These are phyloP conservation scores for Philopedon plagiatum DNA, from an alignment of 2,888 invertebrate genomes.

Conservation along the genomic window DNA sequence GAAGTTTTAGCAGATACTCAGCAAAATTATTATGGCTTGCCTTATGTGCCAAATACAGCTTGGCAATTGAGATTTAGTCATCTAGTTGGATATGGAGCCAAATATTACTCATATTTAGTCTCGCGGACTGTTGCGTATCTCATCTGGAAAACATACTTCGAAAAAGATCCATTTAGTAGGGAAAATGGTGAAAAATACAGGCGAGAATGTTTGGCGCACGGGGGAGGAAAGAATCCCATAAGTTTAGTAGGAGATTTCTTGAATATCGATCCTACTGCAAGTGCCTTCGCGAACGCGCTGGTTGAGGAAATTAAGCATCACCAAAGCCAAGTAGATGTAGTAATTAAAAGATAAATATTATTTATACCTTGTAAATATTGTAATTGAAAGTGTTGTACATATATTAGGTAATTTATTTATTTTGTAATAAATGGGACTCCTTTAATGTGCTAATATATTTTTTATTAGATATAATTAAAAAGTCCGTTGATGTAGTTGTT, in stretches of 20 bases:
- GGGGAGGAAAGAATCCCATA: conserved; percentile 89
- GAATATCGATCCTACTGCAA: conserved; percentile 81
- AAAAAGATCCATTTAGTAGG: conserved; percentile 82
- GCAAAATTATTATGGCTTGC: conserved; percentile 86
- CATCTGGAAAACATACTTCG: conserved; percentile 93
- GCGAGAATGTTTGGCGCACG: conserved; percentile 84
- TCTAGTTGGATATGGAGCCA: conserved; percentile 97
- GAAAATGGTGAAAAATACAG: conserved; percentile 85
- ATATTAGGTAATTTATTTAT: conserved; percentile 22
- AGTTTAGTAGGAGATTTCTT: conserved; percentile 85
- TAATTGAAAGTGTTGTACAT: too few relatives aligned
- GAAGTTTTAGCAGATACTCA: conserved; percentile 84
- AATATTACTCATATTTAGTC: conserved; percentile 97
- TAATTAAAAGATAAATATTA: conserved; percentile 43
- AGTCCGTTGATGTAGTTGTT: too few relatives aligned
- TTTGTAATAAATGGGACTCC: background rate
- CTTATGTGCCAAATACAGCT: conserved; percentile 91
- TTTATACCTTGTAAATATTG: conserved; percentile 2
- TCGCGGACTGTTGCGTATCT: conserved; percentile 93
- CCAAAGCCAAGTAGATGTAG: conserved; percentile 58
- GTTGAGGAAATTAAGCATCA: conserved; percentile 79
- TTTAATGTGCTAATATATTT: too few relatives aligned
- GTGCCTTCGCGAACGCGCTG: conserved; percentile 84
- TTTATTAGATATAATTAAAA: too few relatives aligned
- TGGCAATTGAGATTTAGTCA: conserved; percentile 98